Percentiles rank a stretch among this genome's conserved stretches.
phyloP scores from a whole-genome alignment of 2,888 invertebrate species.

The Synergus umbraculus region DNA sequence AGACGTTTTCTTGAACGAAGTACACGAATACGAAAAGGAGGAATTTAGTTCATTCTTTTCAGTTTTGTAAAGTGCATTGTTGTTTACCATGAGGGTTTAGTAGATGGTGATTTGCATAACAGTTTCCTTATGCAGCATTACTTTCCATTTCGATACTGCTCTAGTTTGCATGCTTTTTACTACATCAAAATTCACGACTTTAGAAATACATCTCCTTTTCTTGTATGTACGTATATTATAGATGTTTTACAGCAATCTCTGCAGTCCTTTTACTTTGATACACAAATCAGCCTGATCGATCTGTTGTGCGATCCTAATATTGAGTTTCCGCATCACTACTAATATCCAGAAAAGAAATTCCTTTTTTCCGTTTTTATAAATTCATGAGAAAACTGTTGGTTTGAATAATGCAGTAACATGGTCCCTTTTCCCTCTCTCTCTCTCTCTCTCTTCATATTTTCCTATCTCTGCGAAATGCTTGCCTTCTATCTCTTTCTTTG shows the following conservation, averaged over 20 bases:
- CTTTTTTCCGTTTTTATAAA: slow-evolving; percentile 58
- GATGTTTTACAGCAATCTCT: neutral
- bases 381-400: slow-evolving; percentile 63
- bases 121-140: neutral
- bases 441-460: slow-evolving; percentile 43
- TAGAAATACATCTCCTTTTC: neutral
- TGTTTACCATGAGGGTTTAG: slow-evolving; percentile 18
- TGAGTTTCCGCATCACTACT: slow-evolving; percentile 29
- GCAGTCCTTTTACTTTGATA: neutral
- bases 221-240: neutral
- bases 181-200: neutral
- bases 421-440: slow-evolving; percentile 47
- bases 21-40: neutral
- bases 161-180: neutral
- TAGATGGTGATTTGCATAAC: slow-evolving; percentile 32
- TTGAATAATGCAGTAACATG: slow-evolving; percentile 61
- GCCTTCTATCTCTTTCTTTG: slow-evolving; percentile 13
- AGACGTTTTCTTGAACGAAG: slow-evolving; percentile 23
- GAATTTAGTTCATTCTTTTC: neutral
- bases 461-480: slow-evolving; percentile 38
- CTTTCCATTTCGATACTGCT: neutral
- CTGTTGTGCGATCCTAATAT: neutral
- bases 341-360: slow-evolving; percentile 55
- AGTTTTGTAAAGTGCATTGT: slow-evolving; percentile 30
- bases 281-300: neutral